Conservation (phyloP, 2,113 vertebrate species). For the Tautogolabrus adspersus region DNA sequence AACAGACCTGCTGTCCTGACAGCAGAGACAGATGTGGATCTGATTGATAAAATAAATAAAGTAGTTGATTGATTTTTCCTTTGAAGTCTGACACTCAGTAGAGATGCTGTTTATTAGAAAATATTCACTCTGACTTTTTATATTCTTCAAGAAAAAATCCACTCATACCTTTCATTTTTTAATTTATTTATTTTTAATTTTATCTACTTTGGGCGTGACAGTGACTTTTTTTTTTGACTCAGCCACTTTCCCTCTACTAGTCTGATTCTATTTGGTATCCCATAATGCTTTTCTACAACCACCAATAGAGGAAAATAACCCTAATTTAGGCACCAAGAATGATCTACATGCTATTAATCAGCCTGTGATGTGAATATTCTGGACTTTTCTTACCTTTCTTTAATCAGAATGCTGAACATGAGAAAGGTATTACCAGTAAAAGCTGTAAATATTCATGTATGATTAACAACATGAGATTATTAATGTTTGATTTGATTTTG, state of each 20-base stretch:
- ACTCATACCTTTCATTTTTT: neutral
- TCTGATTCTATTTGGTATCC: neutral
- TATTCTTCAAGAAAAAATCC: conserved; percentile 33
- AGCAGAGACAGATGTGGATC: conserved; percentile 21
- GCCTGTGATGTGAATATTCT: neutral
- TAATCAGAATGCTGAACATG: conserved; percentile 36
- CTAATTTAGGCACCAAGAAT: neutral
- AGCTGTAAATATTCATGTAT: neutral
- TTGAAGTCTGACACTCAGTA: neutral
- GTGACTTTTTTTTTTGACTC: neutral
- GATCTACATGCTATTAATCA: neutral
- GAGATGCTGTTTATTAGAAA: neutral
- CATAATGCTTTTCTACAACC: neutral
- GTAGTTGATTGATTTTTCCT: neutral
- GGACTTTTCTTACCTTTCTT: conserved; percentile 60
- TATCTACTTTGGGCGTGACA: conserved; percentile 1
- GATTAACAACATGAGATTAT: neutral
- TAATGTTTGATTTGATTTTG: neutral
- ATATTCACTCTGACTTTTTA: neutral
- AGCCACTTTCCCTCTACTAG: neutral
- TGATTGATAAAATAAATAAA: neutral
- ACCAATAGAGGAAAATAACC: neutral
- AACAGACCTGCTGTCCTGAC: conserved; percentile 21
- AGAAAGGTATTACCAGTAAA: conserved; percentile 41
- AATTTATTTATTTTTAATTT: rapidly evolving